Conservation (phyloP, 2,113 vertebrate genomes). For the Scomber scombrus region DNA sequence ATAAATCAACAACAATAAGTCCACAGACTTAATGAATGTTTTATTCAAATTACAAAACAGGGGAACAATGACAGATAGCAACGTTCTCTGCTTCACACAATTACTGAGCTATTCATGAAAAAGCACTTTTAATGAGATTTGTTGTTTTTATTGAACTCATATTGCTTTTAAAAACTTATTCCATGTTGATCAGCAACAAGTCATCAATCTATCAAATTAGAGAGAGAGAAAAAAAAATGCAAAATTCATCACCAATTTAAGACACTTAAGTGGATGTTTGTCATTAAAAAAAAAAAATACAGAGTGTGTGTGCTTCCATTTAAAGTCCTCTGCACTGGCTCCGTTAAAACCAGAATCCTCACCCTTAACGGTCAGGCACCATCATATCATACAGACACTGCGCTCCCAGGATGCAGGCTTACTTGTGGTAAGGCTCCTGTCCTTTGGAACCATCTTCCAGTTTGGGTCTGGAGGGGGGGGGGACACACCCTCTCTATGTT, state of each 20-base stretch:
- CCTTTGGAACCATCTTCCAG: too few relatives aligned
- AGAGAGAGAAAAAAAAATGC: background rate
- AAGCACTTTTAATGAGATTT: slow-evolving; percentile 7
- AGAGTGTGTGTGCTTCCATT: background rate
- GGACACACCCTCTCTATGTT: too few relatives aligned
- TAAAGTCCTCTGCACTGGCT: too few relatives aligned
- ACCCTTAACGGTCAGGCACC: too few relatives aligned
- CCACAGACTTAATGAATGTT: slow-evolving; percentile 24
- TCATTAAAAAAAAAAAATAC: background rate
- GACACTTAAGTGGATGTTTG: slow-evolving; percentile 12
- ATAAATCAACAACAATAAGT: too few relatives aligned
- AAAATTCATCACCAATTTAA: background rate
- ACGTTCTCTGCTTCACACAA: slow-evolving; percentile 10
- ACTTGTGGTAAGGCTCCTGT: too few relatives aligned
- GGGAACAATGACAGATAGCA: background rate
- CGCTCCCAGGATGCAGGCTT: too few relatives aligned
- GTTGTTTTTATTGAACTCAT: background rate
- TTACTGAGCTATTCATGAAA: slow-evolving; percentile 18
- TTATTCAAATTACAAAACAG: slow-evolving; percentile 64
- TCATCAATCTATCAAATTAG: slow-evolving; percentile 6
- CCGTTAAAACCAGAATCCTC: too few relatives aligned
- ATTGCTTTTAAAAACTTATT: slow-evolving; percentile 30
- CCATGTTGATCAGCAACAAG: background rate
- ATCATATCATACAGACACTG: too few relatives aligned
- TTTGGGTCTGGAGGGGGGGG: too few relatives aligned